Conservation (phyloP, 2,113 vertebrate species). For the Hippopotamus amphibius region DNA sequence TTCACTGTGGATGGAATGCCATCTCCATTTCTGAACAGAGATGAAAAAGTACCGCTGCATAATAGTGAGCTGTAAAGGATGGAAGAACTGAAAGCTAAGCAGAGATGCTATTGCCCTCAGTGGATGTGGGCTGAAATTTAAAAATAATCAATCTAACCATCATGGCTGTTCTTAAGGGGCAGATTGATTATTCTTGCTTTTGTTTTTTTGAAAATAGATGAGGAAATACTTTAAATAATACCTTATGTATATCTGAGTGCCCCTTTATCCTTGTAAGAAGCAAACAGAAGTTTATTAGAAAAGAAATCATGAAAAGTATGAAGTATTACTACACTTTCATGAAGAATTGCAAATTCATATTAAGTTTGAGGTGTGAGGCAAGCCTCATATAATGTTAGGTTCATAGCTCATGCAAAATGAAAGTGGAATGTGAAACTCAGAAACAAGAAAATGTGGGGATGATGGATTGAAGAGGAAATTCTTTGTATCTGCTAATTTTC, state of each 20-base stretch:
- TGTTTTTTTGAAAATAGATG: background rate
- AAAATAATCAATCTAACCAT: background rate
- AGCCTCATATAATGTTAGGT: background rate
- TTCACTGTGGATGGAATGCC: background rate
- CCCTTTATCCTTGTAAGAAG: slow-evolving; percentile 11
- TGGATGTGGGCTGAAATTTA: slow-evolving; percentile 9
- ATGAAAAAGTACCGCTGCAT: background rate
- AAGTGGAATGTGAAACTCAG: slow-evolving; percentile 2
- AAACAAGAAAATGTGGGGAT: background rate
- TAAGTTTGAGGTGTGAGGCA: slow-evolving; percentile 30
- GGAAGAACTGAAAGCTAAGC: background rate
- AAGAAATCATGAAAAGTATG: slow-evolving; percentile 19
- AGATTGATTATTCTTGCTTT: background rate
- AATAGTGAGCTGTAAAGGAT: background rate
- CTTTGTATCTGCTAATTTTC: slow-evolving; percentile 59
- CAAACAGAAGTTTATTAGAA: slow-evolving; percentile 31
- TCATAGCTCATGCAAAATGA: background rate
- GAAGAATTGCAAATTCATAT: background rate
- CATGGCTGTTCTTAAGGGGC: background rate
- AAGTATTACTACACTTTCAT: background rate
- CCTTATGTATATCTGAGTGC: background rate
- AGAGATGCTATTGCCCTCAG: background rate
- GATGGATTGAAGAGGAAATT: background rate
- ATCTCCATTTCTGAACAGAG: slow-evolving; percentile 29
- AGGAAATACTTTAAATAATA: slow-evolving; percentile 44